Conservation (phyloP, 2,888 invertebrate species). For the Parochlus steinenii region DNA sequence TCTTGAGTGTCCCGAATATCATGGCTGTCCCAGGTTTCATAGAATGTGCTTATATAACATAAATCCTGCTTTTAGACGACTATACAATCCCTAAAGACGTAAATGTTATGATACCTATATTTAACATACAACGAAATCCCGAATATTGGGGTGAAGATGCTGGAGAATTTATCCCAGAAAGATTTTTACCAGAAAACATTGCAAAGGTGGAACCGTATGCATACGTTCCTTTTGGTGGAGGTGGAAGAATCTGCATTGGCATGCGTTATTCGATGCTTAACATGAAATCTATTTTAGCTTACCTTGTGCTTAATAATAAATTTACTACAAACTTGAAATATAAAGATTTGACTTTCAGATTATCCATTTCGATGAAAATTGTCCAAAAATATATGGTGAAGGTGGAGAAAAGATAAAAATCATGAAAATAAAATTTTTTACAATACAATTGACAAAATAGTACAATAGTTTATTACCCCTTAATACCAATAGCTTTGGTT, state of each 20-base stretch:
- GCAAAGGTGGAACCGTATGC: neutral
- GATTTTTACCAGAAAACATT: neutral
- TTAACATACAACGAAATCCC: conserved; percentile 1
- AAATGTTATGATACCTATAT: neutral
- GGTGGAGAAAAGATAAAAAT: neutral
- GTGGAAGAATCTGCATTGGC: conserved; percentile 2
- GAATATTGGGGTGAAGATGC: neutral
- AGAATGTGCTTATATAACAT: too few relatives aligned
- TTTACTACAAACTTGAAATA: too few relatives aligned
- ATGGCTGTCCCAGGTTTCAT: too few relatives aligned
- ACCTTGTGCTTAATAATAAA: too few relatives aligned
- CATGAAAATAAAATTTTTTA: too few relatives aligned
- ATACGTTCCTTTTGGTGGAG: neutral
- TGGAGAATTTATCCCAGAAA: neutral
- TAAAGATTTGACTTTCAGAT: neutral
- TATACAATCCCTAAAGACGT: neutral
- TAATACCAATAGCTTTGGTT: too few relatives aligned
- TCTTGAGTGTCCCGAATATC: too few relatives aligned
- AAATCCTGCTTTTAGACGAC: neutral
- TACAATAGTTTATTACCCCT: too few relatives aligned
- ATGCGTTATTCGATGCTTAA: neutral
- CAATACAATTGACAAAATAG: too few relatives aligned
- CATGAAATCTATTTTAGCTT: too few relatives aligned
- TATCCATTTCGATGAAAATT: neutral
- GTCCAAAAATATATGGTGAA: conserved; percentile 1